phyloP scores from a whole-genome alignment of 2,888 invertebrate genomes.

The Agrotis clavis region DNA sequence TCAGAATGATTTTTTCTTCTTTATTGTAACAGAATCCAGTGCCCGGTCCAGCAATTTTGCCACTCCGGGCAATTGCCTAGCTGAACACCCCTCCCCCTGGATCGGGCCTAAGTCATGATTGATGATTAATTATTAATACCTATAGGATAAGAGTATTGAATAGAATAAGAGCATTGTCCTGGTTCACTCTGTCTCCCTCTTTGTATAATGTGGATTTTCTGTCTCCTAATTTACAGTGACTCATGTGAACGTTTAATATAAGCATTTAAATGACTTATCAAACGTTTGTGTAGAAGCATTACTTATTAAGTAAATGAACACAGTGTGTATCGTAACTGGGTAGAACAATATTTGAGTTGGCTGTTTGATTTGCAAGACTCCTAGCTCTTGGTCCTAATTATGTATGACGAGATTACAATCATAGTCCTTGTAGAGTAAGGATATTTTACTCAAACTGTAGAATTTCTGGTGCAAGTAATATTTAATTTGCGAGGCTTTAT shows the following conservation, averaged over 20 bases:
- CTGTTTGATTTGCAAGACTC: conserved; percentile 48
- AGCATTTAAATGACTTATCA: conserved; percentile 47
- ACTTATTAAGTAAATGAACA: conserved; percentile 38
- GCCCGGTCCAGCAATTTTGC: too few species aligned
- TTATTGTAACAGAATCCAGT: too few species aligned
- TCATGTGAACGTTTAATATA: conserved; percentile 49
- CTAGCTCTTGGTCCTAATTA: conserved; percentile 41
- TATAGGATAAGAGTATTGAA: too few species aligned
- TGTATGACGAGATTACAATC: conserved; percentile 23
- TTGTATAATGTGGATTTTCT: conserved; percentile 25
- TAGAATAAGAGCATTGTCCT: too few species aligned
- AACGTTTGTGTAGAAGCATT: conserved; percentile 28
- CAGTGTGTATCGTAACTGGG: conserved; percentile 41
- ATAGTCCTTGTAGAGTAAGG: not conserved
- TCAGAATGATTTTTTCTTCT: not conserved
- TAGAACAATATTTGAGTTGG: conserved; percentile 46
- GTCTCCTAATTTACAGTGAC: not conserved
- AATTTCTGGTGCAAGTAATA: too few species aligned
- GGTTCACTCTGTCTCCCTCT: not conserved
- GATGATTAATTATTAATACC: too few species aligned
- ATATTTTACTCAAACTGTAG: not conserved
- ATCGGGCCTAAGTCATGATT: too few species aligned
- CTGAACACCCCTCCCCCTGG: too few species aligned
- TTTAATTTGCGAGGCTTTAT: too few species aligned
- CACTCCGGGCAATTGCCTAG: too few species aligned